Base-by-base conservation (phyloP, 53 echinoderm and acorn worm species). In the Apostichopus leukothele region DNA sequence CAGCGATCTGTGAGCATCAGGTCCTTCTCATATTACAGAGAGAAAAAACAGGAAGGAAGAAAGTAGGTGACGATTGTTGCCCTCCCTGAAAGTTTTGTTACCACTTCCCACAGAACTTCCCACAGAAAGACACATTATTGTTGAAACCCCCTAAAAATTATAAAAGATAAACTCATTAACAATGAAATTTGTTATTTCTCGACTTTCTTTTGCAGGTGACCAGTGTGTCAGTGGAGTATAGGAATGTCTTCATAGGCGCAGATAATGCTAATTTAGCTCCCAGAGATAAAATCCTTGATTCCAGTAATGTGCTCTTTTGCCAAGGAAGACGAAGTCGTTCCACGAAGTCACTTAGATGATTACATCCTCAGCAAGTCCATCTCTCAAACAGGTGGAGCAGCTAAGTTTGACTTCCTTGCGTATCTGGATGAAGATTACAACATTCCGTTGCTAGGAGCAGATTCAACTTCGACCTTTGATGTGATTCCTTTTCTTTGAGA, bases 261-360 rank as follows among this genome's bases (percentile, higher is more conserved):
- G 79, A 79, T 51, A n/a, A 79, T 79, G 79, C 79, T 4, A 13
- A 51, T 16, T 19, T 79, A 9, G 53, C 52, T 51, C 13, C 79
- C 11, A 5, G 18, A 12, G 54, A 79, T 39, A 79, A 79, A 6
- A 79, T 79, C 53, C 53, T 79, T 79, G 79, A 14, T 79, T n/a
- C 79, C 79, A 5, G 51, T 79, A 5, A 79, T n/a, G 5, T 53
- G 79, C 50, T 50, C 14, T n/a, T 52, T 52, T 52, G 19, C 54
- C n/a, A 79, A 16, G 53, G 5, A 4, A 16, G 79, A 27, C 13
- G 9, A 10, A 9, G 1, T 53, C 1, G 53, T 50, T 19, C 79
- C 79, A 79, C 79, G n/a, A n/a, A 79, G 79, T 53, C 50, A 52
- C 10, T 18, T 79, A 6, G 53, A 79, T 79, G 79, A 79, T 53